A percentile compares a stretch with the other conserved stretches of the same genome.
phyloP scores from a whole-genome alignment of 2,888 invertebrate genomes.

The Chloromyia formosa region DNA sequence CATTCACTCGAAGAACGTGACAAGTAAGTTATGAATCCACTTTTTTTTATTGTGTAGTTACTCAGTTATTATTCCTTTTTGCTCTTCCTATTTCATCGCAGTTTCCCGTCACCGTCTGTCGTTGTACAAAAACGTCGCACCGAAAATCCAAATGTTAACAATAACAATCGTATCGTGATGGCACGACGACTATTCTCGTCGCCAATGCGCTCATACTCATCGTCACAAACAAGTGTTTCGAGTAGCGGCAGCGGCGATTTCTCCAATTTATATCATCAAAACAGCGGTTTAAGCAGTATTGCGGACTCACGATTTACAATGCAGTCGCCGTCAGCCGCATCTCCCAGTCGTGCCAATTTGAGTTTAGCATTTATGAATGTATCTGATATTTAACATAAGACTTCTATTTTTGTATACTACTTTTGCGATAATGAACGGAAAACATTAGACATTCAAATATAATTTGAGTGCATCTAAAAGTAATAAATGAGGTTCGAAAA shows the following conservation, averaged over 20 bases:
- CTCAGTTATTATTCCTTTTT: not conserved
- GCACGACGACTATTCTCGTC: conserved; percentile 36
- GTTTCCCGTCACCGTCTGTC: conserved; percentile 59
- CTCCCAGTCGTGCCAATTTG: conserved; percentile 3
- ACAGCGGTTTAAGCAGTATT: conserved; percentile 18
- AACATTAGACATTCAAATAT: no score
- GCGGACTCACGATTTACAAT: not conserved
- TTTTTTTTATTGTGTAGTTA: no score
- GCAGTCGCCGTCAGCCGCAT: not conserved
- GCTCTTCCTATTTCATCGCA: conserved; percentile 47
- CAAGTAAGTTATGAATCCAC: conserved; percentile 63
- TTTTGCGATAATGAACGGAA: no score
- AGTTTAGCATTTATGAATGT: conserved; percentile 43
- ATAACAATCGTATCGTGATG: conserved; percentile 5
- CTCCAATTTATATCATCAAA: not conserved
- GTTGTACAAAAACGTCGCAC: conserved; percentile 53
- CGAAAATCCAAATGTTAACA: not conserved
- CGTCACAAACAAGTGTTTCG: not conserved
- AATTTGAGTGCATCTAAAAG: no score
- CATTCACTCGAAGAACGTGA: conserved; percentile 68
- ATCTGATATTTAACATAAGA: conserved; percentile 34
- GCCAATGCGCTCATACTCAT: conserved; percentile 12
- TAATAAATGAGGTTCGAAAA: no score
- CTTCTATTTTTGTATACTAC: no score
- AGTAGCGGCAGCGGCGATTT: not conserved